phyloP scores from a whole-genome alignment of 1,140 invertebrate species.

The Latrodectus geometricus region DNA sequence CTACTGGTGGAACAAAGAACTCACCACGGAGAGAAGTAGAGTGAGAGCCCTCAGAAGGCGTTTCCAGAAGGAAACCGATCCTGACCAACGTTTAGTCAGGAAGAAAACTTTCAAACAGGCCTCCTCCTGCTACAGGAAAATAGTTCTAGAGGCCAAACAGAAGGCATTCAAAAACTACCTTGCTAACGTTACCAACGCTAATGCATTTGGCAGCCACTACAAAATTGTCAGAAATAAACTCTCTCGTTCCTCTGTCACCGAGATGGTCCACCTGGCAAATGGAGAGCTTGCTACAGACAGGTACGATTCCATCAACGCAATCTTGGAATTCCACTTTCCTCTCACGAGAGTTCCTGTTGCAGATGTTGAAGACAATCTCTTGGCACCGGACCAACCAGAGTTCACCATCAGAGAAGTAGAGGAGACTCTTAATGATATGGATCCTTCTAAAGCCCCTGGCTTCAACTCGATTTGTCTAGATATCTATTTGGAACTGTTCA shows the following conservation, averaged over 20 bases:
- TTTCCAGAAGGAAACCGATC: neutral
- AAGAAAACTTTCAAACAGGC: neutral
- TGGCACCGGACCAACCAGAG: neutral
- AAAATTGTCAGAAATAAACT: neutral
- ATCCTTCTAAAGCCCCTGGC: neutral
- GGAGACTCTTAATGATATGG: neutral
- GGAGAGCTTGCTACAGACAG: neutral
- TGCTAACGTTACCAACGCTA: neutral
- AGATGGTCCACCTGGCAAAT: neutral
- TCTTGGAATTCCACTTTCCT: neutral
- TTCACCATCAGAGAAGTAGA: neutral
- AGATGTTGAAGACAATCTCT: neutral
- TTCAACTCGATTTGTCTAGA: neutral
- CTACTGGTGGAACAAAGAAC: neutral
- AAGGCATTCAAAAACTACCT: neutral
- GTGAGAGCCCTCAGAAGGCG: neutral
- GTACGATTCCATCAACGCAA: neutral
- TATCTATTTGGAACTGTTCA: neutral
- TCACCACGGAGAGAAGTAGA: neutral
- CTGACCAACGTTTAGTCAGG: neutral
- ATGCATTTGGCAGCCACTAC: neutral
- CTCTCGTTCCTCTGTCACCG: rapidly evolving
- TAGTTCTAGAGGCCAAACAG: neutral
- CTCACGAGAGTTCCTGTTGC: neutral
- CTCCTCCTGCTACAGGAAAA: neutral